Conservation (phyloP, 2,797 vertebrate genomes). For the Dallia pectoralis region DNA sequence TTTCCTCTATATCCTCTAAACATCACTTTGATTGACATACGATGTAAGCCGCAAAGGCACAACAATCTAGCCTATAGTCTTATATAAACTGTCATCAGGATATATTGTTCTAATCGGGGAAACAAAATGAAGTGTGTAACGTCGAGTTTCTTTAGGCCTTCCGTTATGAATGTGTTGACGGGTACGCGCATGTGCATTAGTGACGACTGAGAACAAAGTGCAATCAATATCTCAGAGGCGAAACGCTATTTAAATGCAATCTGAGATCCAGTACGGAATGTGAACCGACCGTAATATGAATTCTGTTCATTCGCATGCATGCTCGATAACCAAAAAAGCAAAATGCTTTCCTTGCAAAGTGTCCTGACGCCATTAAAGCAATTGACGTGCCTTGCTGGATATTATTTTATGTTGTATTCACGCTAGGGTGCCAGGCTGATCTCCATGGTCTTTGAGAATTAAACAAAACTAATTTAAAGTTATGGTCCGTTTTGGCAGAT, state of each 20-base stretch:
- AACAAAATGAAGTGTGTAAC: not conserved
- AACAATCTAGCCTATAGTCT: not conserved
- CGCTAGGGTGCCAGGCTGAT: not conserved
- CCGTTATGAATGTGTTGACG: not conserved
- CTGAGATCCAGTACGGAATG: not conserved
- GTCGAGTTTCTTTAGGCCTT: not conserved
- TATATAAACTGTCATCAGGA: not conserved
- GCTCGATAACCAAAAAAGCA: not conserved
- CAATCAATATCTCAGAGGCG: not conserved
- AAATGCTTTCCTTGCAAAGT: not conserved
- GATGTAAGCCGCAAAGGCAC: not conserved
- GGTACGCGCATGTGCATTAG: not conserved
- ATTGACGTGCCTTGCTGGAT: not conserved
- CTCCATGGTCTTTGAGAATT: not conserved
- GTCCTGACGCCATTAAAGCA: conserved; percentile 3
- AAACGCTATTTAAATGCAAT: not conserved
- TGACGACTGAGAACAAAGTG: not conserved
- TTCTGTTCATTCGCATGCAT: not conserved
- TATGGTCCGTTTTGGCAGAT: not conserved
- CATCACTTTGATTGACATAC: not conserved
- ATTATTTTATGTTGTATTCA: not conserved
- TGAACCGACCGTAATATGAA: not conserved
- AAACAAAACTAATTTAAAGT: not conserved
- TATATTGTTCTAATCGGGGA: not conserved
- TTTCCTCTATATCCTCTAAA: not conserved